Evolutionary conservation across 2,888 invertebrate genomes (phyloP).

Genomic region (Heliconius charithonia): DNA sequence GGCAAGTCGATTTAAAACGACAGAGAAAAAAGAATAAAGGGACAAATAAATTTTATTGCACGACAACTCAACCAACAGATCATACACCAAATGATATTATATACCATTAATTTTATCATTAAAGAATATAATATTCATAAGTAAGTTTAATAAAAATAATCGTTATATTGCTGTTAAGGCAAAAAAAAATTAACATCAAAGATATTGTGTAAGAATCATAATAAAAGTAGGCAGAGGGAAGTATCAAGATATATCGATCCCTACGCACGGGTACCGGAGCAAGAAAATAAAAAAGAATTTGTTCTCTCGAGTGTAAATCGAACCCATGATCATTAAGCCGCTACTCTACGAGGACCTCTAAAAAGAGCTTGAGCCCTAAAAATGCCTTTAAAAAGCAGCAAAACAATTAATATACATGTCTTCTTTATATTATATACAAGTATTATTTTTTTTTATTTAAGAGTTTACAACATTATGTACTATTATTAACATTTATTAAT

Average conservation of each 20-base stretch:
- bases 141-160: conserved; percentile 27
- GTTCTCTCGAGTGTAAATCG: background rate
- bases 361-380: conserved; percentile 5
- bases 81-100: conserved; percentile 75
- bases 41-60: conserved; percentile 58
- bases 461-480: conserved; percentile 36
- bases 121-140: conserved; percentile 46
- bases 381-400: conserved; percentile 40
- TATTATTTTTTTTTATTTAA: conserved; percentile 30
- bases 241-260: no score
- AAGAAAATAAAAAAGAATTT: background rate
- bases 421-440: conserved; percentile 41
- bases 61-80: conserved; percentile 57
- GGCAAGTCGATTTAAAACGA: conserved; percentile 37
- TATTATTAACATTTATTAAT: conserved; percentile 35
- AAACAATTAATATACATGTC: conserved; percentile 34
- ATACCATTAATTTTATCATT: conserved; percentile 70
- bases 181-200: background rate
- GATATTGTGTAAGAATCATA: background rate
- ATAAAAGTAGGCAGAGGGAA: no score
- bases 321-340: background rate
- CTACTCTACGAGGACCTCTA: background rate
- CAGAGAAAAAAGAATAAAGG: conserved; percentile 5
- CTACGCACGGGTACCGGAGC: background rate
- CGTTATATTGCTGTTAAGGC: background rate